Evolutionary conservation across 1,140 invertebrate species (phyloP).

Genomic region (Listronotus oregonensis): DNA sequence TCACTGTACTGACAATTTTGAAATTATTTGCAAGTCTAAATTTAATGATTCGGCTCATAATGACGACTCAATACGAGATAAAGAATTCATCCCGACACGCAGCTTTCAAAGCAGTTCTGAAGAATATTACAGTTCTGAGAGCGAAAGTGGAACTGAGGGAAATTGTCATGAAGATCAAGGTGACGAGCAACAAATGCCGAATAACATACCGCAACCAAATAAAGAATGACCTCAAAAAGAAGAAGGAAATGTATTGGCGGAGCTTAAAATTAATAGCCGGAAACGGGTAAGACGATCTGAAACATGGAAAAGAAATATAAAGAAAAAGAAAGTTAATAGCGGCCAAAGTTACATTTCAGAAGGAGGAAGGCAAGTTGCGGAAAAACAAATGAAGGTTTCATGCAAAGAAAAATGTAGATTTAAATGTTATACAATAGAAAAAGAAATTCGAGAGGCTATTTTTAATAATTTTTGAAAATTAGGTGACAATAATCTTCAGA

Average conservation of each 20-base stretch:
- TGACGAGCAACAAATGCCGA: too few relatives aligned
- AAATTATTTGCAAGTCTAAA: too few relatives aligned
- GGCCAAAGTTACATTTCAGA: slow-evolving; percentile 2
- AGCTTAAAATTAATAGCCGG: not conserved
- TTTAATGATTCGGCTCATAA: too few relatives aligned
- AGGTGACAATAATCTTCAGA: not conserved
- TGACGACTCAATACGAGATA: too few relatives aligned
- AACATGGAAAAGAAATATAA: slow-evolving; percentile 4
- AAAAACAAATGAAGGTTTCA: not conserved
- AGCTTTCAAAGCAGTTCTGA: too few relatives aligned
- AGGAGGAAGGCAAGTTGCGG: not conserved
- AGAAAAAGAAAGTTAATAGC: slow-evolving; percentile 3
- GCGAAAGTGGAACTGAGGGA: too few relatives aligned
- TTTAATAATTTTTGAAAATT: slow-evolving; percentile 4
- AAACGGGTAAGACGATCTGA: not conserved
- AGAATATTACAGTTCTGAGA: too few relatives aligned
- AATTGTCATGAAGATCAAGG: too few relatives aligned
- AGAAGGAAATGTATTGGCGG: not conserved
- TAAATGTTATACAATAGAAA: slow-evolving; percentile 1
- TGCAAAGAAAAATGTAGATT: slow-evolving; percentile 1
- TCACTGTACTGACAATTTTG: too few relatives aligned
- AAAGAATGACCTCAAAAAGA: not conserved
- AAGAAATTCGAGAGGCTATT: not conserved
- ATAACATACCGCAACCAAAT: too few relatives aligned
- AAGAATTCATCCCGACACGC: too few relatives aligned